phyloP scores from a whole-genome alignment of 2,113 vertebrate species.

The Scomber scombrus region DNA sequence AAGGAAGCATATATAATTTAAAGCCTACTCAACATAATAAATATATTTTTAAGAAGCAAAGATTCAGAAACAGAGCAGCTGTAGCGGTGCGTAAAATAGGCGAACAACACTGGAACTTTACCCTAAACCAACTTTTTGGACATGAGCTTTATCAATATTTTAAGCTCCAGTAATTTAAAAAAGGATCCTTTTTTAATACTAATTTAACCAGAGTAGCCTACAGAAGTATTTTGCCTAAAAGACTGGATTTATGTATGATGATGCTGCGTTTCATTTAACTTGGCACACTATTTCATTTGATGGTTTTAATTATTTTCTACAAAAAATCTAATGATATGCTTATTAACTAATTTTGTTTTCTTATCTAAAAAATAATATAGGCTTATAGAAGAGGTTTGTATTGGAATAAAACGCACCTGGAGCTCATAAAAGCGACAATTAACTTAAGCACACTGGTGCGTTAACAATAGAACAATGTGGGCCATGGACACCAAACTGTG shows the following conservation, averaged over 20 bases:
- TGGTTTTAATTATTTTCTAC: neutral
- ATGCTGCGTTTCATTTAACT: slow-evolving; percentile 9
- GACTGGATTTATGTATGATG: neutral
- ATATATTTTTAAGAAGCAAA: slow-evolving; percentile 83
- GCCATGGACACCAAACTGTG: slow-evolving; percentile 65
- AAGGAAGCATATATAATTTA: slow-evolving; percentile 90
- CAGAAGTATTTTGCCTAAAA: neutral
- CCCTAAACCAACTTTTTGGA: neutral
- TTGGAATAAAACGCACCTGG: slow-evolving; percentile 38
- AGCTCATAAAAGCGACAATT: slow-evolving; percentile 57
- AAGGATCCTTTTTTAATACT: neutral
- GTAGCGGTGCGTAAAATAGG: slow-evolving; percentile 71
- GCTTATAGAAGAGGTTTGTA: neutral
- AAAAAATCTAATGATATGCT: neutral
- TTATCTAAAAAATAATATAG: neutral
- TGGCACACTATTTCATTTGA: neutral
- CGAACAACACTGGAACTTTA: slow-evolving; percentile 14
- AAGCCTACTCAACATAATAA: slow-evolving; percentile 90
- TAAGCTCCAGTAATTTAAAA: neutral
- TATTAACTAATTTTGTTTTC: slow-evolving; percentile 1
- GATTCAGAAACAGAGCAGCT: slow-evolving; percentile 50
- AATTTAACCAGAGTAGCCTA: neutral
- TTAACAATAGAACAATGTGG: slow-evolving; percentile 63
- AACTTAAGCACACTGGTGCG: slow-evolving; percentile 49
- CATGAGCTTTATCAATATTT: slow-evolving; percentile 5